phyloP scores from a whole-genome alignment of 2,888 invertebrate genomes.

The Gymnosoma rotundatum region DNA sequence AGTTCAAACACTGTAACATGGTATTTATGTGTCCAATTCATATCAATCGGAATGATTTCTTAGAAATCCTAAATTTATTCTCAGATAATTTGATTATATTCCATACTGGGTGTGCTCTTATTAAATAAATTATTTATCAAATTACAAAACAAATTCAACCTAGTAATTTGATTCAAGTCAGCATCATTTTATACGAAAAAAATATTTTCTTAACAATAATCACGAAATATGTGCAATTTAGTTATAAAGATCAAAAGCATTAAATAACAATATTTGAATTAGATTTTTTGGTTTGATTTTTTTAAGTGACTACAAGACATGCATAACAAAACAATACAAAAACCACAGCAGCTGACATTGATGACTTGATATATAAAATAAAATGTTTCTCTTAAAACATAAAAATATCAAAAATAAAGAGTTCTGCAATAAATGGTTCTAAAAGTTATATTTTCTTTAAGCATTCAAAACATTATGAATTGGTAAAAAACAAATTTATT shows the following conservation, averaged over 20 bases:
- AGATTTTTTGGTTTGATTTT: slow-evolving; percentile 14
- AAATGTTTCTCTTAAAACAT: slow-evolving; percentile 15
- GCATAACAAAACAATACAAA: slow-evolving; percentile 61
- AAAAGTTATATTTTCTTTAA: background rate
- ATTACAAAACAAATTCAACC: slow-evolving; percentile 47
- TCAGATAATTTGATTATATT: too few relatives aligned
- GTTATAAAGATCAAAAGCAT: slow-evolving; percentile 56
- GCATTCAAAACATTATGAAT: too few relatives aligned
- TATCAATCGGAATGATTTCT: too few relatives aligned
- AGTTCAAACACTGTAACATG: too few relatives aligned
- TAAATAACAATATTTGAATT: slow-evolving; percentile 57
- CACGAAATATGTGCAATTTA: slow-evolving; percentile 49
- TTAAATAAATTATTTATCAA: slow-evolving; percentile 7
- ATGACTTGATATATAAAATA: slow-evolving; percentile 66
- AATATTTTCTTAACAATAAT: slow-evolving; percentile 43
- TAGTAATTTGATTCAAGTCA: slow-evolving; percentile 43
- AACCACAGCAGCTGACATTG: slow-evolving; percentile 69
- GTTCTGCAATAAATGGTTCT: background rate
- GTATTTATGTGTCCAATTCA: too few relatives aligned
- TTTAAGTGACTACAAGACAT: slow-evolving; percentile 55
- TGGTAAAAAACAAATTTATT: too few relatives aligned
- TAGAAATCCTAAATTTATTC: too few relatives aligned
- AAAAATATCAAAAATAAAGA: background rate
- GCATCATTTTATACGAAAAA: slow-evolving; percentile 17
- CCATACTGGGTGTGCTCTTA: too few relatives aligned